Evolutionary conservation across 2,113 vertebrate genomes (phyloP).

Genomic region (Amphilophus citrinellus): DNA sequence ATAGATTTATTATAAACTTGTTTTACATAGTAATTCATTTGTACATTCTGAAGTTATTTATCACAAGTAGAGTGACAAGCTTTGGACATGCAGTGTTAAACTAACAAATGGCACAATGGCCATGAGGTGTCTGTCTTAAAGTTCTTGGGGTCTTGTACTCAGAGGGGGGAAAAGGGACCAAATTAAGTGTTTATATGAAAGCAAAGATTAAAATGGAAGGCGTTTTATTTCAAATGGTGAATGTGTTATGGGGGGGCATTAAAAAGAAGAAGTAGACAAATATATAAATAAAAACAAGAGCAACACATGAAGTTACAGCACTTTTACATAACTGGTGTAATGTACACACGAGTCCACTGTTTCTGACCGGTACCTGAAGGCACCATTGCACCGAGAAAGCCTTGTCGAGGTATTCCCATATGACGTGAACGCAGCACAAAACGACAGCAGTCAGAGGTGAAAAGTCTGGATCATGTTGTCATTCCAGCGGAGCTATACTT

Average conservation of each 20-base stretch:
- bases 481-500: conserved; percentile 67
- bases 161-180: neutral
- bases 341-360: neutral
- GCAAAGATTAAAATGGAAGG: neutral
- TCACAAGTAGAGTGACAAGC: neutral
- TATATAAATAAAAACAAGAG: neutral
- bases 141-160: no score
- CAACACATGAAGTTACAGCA: neutral
- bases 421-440: conserved; percentile 64
- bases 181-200: neutral
- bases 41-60: neutral
- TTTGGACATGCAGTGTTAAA: neutral
- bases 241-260: neutral
- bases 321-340: neutral
- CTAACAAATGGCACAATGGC: neutral
- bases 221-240: neutral
- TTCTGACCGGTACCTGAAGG: conserved; percentile 33
- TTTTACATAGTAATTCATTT: neutral
- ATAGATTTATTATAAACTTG: neutral
- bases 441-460: conserved; percentile 76
- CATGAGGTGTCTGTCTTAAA: neutral
- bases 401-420: conserved; percentile 29
- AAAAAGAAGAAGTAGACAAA: neutral
- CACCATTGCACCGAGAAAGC: conserved; percentile 13
- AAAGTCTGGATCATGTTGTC: conserved; percentile 79